Evolutionary conservation across 2,113 vertebrate species (phyloP), one percentile per base, ranked within the genome.

Genomic region (Phocoena sinus): DNA sequence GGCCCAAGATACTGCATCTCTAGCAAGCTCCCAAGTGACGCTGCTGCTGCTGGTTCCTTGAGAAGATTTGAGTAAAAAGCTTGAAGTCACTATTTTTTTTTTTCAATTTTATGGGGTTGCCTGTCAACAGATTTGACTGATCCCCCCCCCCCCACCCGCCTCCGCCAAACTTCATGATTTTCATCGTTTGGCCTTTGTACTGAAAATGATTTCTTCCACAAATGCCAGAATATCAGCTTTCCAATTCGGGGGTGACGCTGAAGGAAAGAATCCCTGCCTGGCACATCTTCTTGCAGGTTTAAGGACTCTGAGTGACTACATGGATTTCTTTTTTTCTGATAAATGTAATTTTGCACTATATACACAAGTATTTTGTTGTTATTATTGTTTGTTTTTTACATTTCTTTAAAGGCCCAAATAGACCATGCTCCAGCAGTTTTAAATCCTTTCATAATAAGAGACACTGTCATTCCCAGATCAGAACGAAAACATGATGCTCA

Each of bases 321-420:
- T n/a, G 20, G 5, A 88, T 93, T 89, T 74, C 1, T 96, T 95
- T 96, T 79, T 87, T 65, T 50, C 33, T 68, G 63, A 58, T 93
- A 86, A 56, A 41, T 82, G 15, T 18, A 58, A 93, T 96, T 85
- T 93, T 88, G 2, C 8, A n/a, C 38, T 82, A 11, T 71, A 17
- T 62, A 87, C 15, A 58, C n/a, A 56, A 68, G 17, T 0, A 3
- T 79, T 26, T 36, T 90, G 73, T n/a, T 65, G 53, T 38, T 38
- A 38, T 18, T 56, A 15, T 63, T 63, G 50, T 53, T 79, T 20
- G 7, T 79, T 68, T 23, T 87, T 73, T 26, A 73, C 41, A 56
- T 94, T 94, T 73, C n/a, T 89, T 87, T 90, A 94, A 97, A 94
- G 41, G 65, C 10, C 5, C 53, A 68, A 96, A 91, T 44, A 89